phyloP scores from a whole-genome alignment of 2,113 vertebrate species.

The Lanius ludovicianus region DNA sequence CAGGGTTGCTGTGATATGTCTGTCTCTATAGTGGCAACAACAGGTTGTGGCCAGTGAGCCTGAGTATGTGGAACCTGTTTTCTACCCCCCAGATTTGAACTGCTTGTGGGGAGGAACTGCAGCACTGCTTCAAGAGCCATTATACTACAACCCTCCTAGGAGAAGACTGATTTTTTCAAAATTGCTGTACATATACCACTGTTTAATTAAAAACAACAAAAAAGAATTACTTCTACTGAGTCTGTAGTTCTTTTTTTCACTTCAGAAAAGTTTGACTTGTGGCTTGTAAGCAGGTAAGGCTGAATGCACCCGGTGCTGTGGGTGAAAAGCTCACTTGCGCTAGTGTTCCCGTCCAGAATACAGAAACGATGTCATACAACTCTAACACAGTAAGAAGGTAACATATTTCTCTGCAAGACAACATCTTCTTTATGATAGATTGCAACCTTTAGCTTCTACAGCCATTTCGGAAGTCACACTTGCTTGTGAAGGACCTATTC shows the following conservation, averaged over 20 bases:
- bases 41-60: neutral
- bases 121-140: neutral
- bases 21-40: neutral
- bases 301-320: neutral
- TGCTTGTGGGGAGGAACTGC: neutral
- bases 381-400: neutral
- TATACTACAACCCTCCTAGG: neutral
- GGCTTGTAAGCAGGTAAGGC: neutral
- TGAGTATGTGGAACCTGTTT: neutral
- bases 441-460: neutral
- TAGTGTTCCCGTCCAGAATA: neutral
- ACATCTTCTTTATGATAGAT: fast-evolving
- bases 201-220: neutral
- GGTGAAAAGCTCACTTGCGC: neutral
- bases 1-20: neutral
- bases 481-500: neutral
- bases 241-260: neutral
- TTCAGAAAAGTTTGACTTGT: neutral
- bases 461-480: neutral
- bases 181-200: neutral
- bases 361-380: neutral
- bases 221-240: neutral
- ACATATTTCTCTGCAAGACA: neutral
- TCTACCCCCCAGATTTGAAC: neutral
- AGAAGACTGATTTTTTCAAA: neutral